These are phyloP conservation scores for Amphiduros pacificus DNA, from an alignment of 2,888 invertebrate species.

Conservation along the genomic window DNA sequence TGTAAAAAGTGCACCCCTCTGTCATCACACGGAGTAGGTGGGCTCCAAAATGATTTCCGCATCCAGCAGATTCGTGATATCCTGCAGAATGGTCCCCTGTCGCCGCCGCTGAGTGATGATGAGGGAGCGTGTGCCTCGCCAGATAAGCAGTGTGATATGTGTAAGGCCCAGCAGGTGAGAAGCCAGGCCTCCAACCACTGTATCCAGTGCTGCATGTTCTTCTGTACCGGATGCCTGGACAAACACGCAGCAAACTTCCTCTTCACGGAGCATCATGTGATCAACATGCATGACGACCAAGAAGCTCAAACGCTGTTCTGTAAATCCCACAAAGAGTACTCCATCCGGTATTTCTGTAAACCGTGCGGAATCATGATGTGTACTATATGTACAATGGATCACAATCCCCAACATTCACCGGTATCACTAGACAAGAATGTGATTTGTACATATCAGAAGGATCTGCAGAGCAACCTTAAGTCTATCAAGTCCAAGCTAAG, in stretches of 20 bases:
- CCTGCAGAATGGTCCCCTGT: constrained; percentile 10
- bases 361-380: constrained; percentile 28
- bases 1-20: constrained; percentile 55
- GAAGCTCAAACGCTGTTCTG: constrained; percentile 25
- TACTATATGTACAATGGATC: constrained; percentile 32
- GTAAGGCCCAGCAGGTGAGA: constrained; percentile 21
- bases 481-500: constrained; percentile 16
- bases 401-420: constrained; percentile 25
- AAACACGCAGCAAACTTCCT: constrained; percentile 28
- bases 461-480: constrained; percentile 20
- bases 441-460: constrained; percentile 21
- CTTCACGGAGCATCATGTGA: constrained; percentile 27
- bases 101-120: constrained; percentile 3
- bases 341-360: constrained; percentile 30
- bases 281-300: constrained; percentile 19
- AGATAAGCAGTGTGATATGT: constrained; percentile 23
- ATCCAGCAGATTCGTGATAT: constrained; percentile 33
- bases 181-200: constrained; percentile 24
- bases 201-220: constrained; percentile 32
- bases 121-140: constrained; percentile 5
- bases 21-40: constrained; percentile 49
- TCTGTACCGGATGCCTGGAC: constrained; percentile 24
- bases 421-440: constrained; percentile 28
- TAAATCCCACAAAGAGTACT: constrained; percentile 23
- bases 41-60: constrained; percentile 55